Percentiles rank a stretch among this genome's conserved stretches.
These are phyloP conservation scores for Branchinecta sandiegonensis DNA, from an alignment of 2,888 invertebrate genomes.

Conservation along the genomic window DNA sequence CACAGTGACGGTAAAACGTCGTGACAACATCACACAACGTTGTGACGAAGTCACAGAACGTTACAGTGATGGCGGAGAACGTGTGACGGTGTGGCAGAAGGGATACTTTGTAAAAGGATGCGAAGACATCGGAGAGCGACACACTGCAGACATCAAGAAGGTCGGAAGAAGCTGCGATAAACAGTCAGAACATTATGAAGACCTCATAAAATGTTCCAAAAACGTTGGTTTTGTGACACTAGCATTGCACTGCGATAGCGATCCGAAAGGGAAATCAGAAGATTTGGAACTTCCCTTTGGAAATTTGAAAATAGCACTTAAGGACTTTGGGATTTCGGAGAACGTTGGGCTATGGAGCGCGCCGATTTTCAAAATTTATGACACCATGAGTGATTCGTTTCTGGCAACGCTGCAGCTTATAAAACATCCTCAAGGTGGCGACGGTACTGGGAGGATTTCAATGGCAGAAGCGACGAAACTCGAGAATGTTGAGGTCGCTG, in stretches of 20 bases:
- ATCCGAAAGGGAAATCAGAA: background rate
- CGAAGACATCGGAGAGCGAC: no score
- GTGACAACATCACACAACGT: background rate
- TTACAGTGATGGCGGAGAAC: no score
- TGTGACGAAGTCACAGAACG: no score
- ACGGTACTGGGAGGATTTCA: background rate
- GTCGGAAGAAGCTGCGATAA: no score
- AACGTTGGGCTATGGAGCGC: background rate
- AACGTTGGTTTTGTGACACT: background rate
- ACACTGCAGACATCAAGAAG: no score
- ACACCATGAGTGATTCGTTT: background rate
- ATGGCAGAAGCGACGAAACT: no score
- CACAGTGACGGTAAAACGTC: conserved; percentile 26
- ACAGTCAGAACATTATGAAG: no score
- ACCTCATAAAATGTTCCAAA: background rate
- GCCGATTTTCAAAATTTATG: background rate
- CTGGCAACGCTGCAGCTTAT: background rate
- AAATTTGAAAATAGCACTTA: background rate
- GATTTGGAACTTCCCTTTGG: background rate
- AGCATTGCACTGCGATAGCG: background rate
- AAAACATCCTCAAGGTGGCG: background rate
- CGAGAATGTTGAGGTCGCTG: no score
- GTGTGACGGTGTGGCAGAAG: no score
- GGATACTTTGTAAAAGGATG: no score
- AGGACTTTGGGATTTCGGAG: background rate